Percentiles rank a stretch among this genome's conserved stretches.
Conservation (phyloP, 1,140 invertebrate species). For the Sesamia nonagrioides region DNA sequence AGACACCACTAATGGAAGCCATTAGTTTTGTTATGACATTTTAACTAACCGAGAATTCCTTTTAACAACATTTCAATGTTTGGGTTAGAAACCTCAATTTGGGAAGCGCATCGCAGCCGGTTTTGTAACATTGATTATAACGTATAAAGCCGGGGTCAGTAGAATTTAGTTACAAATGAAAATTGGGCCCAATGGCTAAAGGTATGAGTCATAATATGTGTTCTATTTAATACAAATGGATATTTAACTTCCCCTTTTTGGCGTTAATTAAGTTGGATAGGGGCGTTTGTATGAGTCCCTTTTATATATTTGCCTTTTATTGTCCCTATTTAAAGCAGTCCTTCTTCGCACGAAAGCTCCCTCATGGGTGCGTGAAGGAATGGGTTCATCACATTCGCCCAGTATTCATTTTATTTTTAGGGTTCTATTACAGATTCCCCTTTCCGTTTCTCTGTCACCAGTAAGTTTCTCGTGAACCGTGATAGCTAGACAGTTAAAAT, state of each 20-base stretch:
- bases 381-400: background rate
- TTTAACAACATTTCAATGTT: conserved; percentile 7
- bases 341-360: too few species aligned
- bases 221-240: conserved; percentile 30
- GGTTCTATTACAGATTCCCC: too few species aligned
- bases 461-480: too few species aligned
- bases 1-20: background rate
- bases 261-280: conserved; percentile 16
- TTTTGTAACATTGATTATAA: conserved; percentile 64
- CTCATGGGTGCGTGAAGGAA: background rate
- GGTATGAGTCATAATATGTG: conserved; percentile 6
- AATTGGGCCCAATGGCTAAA: background rate
- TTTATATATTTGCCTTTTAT: background rate
- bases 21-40: conserved; percentile 5
- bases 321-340: background rate
- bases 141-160: conserved; percentile 64
- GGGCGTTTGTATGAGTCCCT: conserved; percentile 24
- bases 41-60: conserved; percentile 10
- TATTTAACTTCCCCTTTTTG: conserved; percentile 20
- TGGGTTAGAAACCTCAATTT: conserved; percentile 68
- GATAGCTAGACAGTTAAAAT: too few species aligned
- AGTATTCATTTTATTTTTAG: background rate
- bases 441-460: too few species aligned
- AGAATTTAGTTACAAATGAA: conserved; percentile 55
- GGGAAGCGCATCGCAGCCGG: conserved; percentile 56